Conservation (phyloP, 2,113 vertebrate genomes). For the Megaceryle torquata region DNA sequence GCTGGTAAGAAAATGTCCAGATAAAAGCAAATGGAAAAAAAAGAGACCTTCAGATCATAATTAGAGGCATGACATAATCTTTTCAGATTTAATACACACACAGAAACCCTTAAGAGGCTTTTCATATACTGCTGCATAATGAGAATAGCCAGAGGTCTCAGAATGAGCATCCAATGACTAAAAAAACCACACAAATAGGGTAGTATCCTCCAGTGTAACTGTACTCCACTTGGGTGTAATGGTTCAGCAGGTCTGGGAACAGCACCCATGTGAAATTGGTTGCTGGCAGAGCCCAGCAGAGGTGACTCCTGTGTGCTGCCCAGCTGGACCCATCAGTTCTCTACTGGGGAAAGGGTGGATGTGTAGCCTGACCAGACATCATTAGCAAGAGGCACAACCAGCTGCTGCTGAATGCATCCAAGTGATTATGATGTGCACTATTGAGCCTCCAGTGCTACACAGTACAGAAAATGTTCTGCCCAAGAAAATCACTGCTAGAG, state of each 20-base stretch:
- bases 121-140: neutral
- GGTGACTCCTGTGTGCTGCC: neutral
- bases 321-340: neutral
- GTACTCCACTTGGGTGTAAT: neutral
- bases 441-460: neutral
- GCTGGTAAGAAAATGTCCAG: neutral
- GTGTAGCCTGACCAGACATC: fast-evolving
- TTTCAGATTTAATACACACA: neutral
- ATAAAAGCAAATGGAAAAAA: neutral
- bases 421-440: fast-evolving
- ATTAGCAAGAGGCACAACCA: fast-evolving
- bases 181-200: neutral
- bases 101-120: neutral
- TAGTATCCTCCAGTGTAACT: neutral
- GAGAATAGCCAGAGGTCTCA: neutral
- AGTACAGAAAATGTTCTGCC: fast-evolving
- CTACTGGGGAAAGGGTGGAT: neutral
- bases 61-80: neutral
- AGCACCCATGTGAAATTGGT: fast-evolving
- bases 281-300: neutral
- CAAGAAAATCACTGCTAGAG: neutral
- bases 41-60: neutral
- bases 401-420: fast-evolving
- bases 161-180: neutral
- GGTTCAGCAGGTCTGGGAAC: neutral